A percentile compares a stretch with the other conserved stretches of the same genome.
Evolutionary conservation across 2,797 vertebrate species (phyloP).

Genomic region (Arrhamphus sclerolepis): DNA sequence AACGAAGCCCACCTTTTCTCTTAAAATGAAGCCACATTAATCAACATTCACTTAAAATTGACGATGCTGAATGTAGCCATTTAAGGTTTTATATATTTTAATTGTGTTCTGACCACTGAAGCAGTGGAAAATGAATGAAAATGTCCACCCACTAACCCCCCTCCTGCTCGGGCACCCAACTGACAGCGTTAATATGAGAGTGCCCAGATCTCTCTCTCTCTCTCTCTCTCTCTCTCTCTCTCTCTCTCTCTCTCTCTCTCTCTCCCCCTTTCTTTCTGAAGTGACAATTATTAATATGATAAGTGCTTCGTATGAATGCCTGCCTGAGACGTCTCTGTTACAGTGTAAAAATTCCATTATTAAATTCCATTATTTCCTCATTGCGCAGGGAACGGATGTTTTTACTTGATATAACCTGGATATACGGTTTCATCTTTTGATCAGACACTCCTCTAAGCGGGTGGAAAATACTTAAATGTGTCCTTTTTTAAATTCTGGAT

Average conservation of each 20-base stretch:
- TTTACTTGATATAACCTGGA: slow-evolving; percentile 40
- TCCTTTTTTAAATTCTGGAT: no score
- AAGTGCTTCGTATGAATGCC: slow-evolving; percentile 65
- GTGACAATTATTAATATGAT: slow-evolving; percentile 74
- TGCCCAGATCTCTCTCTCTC: slow-evolving; percentile 16
- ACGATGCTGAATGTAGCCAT: slow-evolving; percentile 64
- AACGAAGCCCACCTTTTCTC: slow-evolving; percentile 61
- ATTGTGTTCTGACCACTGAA: slow-evolving; percentile 74
- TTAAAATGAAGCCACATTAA: slow-evolving; percentile 73
- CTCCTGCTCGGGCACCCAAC: slow-evolving; percentile 50
- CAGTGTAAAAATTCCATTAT: slow-evolving; percentile 54
- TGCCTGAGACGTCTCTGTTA: slow-evolving; percentile 44
- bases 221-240: no score
- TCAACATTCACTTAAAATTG: slow-evolving; percentile 68
- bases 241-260: no score
- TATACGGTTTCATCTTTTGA: slow-evolving; percentile 1
- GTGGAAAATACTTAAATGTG: no score
- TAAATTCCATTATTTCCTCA: slow-evolving; percentile 58
- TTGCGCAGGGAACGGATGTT: slow-evolving; percentile 41
- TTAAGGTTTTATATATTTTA: slow-evolving; percentile 70
- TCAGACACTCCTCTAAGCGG: no score
- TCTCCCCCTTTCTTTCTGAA: background rate
- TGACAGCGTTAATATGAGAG: slow-evolving; percentile 58
- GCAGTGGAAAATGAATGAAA: slow-evolving; percentile 61
- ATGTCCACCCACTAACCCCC: slow-evolving; percentile 1